Base-by-base conservation (phyloP, 2,888 invertebrate genomes). In the Caenorhabditis sp. region DNA sequence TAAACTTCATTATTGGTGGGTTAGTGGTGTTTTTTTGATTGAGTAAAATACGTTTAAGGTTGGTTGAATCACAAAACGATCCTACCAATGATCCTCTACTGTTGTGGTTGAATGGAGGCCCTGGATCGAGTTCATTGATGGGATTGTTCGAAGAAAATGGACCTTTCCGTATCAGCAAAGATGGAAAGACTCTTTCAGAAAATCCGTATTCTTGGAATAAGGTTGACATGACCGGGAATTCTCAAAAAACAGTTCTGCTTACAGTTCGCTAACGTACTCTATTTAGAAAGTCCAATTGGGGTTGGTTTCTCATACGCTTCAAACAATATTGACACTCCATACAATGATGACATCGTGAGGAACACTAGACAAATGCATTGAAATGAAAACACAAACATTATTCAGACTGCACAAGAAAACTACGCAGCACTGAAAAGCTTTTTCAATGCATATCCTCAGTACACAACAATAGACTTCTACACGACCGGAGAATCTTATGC, bases 261-360 rank as follows among this genome's bases (percentile, higher is more conserved):
- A 32, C 37, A 91, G 90, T 83, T 90, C 20, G 90, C 91, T n/a
- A 91, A 91, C 79, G 89, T 92, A 66, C 76, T 92, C 41, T 92
- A 90, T 81, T 78, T 92, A 71, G 91, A 92, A 83, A 89, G 91
- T 3, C 92, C 92, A 13, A 91, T 91, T 22, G 91, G 91, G 32
- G 92, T 92, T 24, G 92, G 92, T 0, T 92, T 89, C 80, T 92
- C 91, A 0, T 92, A 91, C 82, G 86, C 90, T 2, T 85, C 85
- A 13, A 90, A 90, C 82, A 88, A 89, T 32, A 89, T 90, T 45
- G 90, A 89, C 74, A 89, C 86, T 11, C 76, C 81, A n/a, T 80
- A 84, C 50, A 85, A 86, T 68, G 85, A 89, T 81, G 62, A 63
- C 32, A 68, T 65, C 2, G 81, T 79, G 39, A 30, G 53, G 35